Conservation (phyloP, 2,888 invertebrate genomes). For the Volucella zonaria region DNA sequence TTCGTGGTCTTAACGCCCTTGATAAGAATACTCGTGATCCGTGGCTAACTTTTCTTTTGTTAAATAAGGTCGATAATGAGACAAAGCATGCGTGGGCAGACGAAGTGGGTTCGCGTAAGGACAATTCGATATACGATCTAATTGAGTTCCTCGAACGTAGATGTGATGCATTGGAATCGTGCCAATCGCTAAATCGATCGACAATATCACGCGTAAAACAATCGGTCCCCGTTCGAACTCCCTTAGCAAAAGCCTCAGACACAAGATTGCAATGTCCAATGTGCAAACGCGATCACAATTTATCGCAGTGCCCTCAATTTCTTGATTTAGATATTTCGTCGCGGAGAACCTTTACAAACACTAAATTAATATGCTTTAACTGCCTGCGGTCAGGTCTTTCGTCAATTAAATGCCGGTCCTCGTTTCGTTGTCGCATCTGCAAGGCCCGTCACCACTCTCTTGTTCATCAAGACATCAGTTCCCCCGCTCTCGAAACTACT, state of each 20-base stretch:
- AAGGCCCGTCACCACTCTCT: slow-evolving; percentile 3
- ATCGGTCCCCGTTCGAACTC: too few species aligned
- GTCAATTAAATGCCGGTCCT: background rate
- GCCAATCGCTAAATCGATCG: background rate
- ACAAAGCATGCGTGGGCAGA: slow-evolving; percentile 44
- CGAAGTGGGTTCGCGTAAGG: slow-evolving; percentile 14
- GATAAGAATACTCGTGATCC: slow-evolving; percentile 56
- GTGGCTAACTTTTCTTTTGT: slow-evolving; percentile 48
- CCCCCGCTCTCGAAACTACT: background rate
- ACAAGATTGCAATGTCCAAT: background rate
- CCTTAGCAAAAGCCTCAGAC: background rate
- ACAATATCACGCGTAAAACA: too few species aligned
- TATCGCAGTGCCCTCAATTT: background rate
- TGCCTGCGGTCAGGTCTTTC: background rate
- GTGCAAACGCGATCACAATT: slow-evolving; percentile 8
- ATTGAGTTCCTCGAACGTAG: slow-evolving; percentile 20
- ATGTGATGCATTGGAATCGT: slow-evolving; percentile 24
- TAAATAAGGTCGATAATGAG: slow-evolving; percentile 32
- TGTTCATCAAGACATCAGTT: background rate
- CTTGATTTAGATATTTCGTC: slow-evolving; percentile 8
- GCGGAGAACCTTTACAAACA: background rate
- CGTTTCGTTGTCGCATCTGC: background rate
- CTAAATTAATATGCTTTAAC: background rate
- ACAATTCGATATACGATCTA: slow-evolving; percentile 20
- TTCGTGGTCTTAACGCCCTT: too few species aligned